Evolutionary conservation across 2,113 vertebrate genomes (phyloP).

Genomic region (Trochalopteron elliotii): DNA sequence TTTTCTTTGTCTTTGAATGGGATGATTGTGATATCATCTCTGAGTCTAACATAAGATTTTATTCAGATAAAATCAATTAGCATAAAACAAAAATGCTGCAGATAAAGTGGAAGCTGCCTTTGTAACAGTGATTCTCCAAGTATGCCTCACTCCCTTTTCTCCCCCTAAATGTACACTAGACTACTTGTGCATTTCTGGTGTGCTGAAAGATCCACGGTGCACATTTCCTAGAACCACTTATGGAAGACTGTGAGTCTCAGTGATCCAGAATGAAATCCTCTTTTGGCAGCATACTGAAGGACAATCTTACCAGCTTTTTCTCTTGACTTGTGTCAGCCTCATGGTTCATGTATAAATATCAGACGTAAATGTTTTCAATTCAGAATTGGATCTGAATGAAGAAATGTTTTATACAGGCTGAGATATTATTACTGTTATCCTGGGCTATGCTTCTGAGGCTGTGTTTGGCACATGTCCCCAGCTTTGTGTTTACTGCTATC

Average conservation of each 20-base stretch:
- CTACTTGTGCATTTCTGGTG: neutral
- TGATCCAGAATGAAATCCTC: neutral
- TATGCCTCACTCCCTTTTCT: neutral
- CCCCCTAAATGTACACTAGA: neutral
- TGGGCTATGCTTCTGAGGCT: neutral
- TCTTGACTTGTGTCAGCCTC: neutral
- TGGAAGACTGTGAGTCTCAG: neutral
- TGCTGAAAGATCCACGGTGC: neutral
- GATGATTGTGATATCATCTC: neutral
- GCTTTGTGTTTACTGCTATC: neutral
- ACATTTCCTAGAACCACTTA: neutral
- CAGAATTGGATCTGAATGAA: neutral
- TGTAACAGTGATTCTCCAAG: neutral
- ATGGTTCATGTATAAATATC: neutral
- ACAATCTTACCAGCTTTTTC: neutral
- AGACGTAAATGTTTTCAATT: neutral
- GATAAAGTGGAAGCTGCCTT: neutral
- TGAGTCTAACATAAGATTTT: neutral
- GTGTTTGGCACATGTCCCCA: accelerated
- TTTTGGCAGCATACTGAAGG: neutral
- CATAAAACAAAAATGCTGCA: neutral
- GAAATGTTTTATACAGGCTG: neutral
- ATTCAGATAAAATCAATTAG: neutral
- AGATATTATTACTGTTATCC: neutral
- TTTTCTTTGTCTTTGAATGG: neutral